Evolutionary conservation across 2,888 invertebrate genomes (phyloP), one percentile per base, ranked within the genome.

Genomic region (Drosophila buzzatii): DNA sequence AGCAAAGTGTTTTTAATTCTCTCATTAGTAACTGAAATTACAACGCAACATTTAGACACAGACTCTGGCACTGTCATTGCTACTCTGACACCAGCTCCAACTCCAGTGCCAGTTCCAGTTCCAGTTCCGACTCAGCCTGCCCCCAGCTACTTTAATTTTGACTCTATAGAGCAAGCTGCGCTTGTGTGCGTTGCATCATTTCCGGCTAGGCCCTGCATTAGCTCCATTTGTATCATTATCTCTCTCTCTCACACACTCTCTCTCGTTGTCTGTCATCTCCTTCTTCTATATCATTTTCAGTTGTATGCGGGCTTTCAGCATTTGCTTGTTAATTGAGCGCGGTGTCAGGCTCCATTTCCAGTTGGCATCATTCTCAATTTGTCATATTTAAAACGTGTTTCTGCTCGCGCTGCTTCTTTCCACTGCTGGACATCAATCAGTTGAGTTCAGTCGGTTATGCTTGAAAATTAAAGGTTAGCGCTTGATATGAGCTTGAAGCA

Each of bases 1-100:
- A 35, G 85, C 88, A 88, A 89, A 87, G 90, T 87, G 86, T 87
- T 89, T 86, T 79, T 88, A 87, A 87, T 90, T 88, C 86, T 87
- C 86, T 90, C 86, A 87, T 89, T 87, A 89, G 86, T 75, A 89
- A 84, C 89, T 76, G 87, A 89, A 88, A 84, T 90, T 84, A 76
- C 81, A 80, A 58, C 71, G 57, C 81, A 68, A 69, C 74, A 76
- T 74, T 74, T 64, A 71, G 60, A 70, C 59, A 45, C 49, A 64
- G 70, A 18, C 58, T 37, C 23, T 31, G 53, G 41, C 61, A 6
- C 51, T 10, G 14, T 4, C 14, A 37, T 16, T 39, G 6, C 4
- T n/a, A 3, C 35, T 27, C n/a, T 23, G 23, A 6, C 37, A 27
- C 7, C 16, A 9, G 16, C 23, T 37, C 23, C 37, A 39, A 6